Base-by-base conservation (phyloP, 2,888 invertebrate species). In the Agrotis exclamationis region DNA sequence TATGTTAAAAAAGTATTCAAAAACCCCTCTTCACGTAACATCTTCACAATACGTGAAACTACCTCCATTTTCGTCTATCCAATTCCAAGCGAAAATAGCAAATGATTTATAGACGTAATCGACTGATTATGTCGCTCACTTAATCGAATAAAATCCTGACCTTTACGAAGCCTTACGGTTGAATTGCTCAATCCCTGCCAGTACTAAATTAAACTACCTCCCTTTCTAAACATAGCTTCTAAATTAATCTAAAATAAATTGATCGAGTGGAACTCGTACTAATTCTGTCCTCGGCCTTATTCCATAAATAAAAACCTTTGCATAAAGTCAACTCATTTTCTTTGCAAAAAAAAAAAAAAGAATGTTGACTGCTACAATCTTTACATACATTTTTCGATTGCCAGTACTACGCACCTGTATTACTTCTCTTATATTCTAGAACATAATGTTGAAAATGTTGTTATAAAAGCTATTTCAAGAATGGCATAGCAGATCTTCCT, bases 231-330 rank as follows among this genome's bases (percentile, higher is more conserved):
- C 39, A 65, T 58, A 74, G 44, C 48, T 18, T 28, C 28, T 13
- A 76, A 54, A 50, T 75, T 67, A 44, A 75, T 73, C n/a, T 54
- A 44, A 67, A 75, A 54, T 58, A 53, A 75, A 53, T 58, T 74
- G 5, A 54, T 48, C 16, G n/a, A 45, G 5, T 16, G 1, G 0
- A 33, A 54, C 13, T 51, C 39, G 11, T 16, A 22, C 3, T 4
- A 13, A 51, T 47, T 28, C 16, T n/a, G 20, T 47, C 45, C 20
- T n/a, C 33, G 3, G 5, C 44, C 9, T 47, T 45, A 45, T 24
- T 53, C 9, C 39, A 64, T 50, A 64, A 63, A 76, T 53, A 56
- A 60, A 53, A 57, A 33, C 7, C 33, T 33, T 33, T 7, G 7
- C 33, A 7, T 33, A 33, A 28, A 33, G 33, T 33, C 33, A 33